Evolutionary conservation across 2,113 vertebrate genomes (phyloP).

Genomic region (Otocyon megalotis): DNA sequence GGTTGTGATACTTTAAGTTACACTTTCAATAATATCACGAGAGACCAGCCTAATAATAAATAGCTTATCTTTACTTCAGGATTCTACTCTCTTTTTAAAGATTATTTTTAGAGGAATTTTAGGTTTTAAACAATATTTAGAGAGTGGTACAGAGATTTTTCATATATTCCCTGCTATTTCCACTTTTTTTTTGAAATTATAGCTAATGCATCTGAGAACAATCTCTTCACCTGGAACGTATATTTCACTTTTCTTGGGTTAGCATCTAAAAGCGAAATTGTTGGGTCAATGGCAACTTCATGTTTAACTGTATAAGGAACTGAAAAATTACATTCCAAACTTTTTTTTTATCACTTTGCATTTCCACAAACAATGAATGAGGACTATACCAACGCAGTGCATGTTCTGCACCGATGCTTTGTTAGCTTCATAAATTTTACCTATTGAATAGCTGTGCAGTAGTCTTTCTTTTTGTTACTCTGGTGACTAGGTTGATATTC

Average conservation of each 20-base stretch:
- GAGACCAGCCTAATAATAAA: background rate
- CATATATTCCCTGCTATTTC: background rate
- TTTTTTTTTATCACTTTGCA: background rate
- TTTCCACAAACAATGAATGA: background rate
- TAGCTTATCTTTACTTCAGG: background rate
- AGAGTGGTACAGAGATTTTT: background rate
- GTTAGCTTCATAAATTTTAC: background rate
- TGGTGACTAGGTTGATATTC: background rate
- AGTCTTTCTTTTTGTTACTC: background rate
- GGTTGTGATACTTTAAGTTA: background rate
- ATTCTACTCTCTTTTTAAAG: background rate
- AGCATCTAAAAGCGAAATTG: background rate
- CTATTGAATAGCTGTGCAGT: background rate
- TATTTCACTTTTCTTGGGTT: background rate
- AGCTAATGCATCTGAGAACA: background rate
- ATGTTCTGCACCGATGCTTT: background rate
- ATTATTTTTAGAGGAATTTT: background rate
- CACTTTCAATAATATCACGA: background rate
- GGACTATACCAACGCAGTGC: background rate
- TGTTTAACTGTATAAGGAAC: background rate
- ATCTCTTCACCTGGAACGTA: background rate
- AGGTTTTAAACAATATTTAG: background rate
- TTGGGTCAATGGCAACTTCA: background rate
- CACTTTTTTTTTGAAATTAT: background rate
- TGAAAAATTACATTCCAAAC: background rate